phyloP scores from a whole-genome alignment of 2,113 vertebrate species.

The Equus przewalskii region DNA sequence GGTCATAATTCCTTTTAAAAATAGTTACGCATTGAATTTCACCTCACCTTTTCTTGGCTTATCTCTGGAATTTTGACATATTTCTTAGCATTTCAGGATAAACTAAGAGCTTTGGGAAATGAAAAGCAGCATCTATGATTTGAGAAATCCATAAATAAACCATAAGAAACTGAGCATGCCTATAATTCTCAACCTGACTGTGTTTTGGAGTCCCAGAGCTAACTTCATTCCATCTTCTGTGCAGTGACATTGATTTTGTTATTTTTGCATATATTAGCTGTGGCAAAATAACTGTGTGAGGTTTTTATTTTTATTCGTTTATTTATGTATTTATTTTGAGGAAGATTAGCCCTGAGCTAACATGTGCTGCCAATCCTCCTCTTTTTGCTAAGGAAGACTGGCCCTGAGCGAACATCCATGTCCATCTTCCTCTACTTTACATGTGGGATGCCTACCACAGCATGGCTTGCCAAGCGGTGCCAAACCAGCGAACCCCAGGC shows the following conservation, averaged over 20 bases:
- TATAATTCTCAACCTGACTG: neutral
- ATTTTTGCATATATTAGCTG: neutral
- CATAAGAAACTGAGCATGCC: neutral
- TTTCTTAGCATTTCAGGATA: conserved; percentile 51
- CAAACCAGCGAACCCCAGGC: too few species aligned
- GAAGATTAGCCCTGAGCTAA: too few species aligned
- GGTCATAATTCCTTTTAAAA: conserved; percentile 45
- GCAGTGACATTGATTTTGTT: neutral
- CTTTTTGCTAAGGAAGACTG: too few species aligned
- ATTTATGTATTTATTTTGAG: too few species aligned
- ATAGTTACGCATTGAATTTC: neutral
- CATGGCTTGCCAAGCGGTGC: too few species aligned
- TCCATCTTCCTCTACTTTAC: too few species aligned
- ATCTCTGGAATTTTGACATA: conserved; percentile 44
- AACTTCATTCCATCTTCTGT: neutral
- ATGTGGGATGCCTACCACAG: too few species aligned
- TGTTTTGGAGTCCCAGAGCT: neutral
- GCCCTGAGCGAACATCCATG: too few species aligned
- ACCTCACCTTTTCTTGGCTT: conserved; percentile 35
- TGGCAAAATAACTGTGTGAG: neutral
- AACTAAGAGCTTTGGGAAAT: conserved; percentile 30
- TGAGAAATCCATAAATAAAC: conserved; percentile 45
- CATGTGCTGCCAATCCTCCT: too few species aligned
- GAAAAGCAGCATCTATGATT: neutral
- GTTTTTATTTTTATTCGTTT: neutral